Percentiles rank a stretch among this genome's conserved stretches.
These are phyloP conservation scores for Bovichtus diacanthus DNA, from an alignment of 2,797 vertebrate genomes.

Conservation along the genomic window DNA sequence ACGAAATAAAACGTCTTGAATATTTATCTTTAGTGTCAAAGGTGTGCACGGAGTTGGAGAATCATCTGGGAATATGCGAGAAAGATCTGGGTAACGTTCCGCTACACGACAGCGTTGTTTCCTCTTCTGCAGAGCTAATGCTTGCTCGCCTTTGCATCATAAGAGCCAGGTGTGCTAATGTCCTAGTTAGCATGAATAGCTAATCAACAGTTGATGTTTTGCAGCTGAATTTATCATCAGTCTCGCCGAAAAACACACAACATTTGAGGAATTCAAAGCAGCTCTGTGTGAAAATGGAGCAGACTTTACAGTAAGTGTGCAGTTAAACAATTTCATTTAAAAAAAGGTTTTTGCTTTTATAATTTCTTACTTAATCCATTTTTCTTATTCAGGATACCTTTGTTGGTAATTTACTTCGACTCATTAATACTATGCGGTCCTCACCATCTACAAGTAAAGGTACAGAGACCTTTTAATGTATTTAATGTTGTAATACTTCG, in stretches of 20 bases:
- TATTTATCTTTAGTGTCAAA: constrained; percentile 93
- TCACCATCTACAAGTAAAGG: constrained; percentile 86
- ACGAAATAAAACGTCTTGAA: constrained; percentile 90
- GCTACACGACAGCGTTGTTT: background rate
- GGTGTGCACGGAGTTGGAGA: constrained; percentile 94
- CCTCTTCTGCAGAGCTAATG: constrained; percentile 39
- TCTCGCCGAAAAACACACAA: constrained; percentile 89
- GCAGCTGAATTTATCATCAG: constrained; percentile 93
- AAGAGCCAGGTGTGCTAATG: background rate
- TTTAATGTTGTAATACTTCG: background rate
- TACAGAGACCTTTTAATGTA: constrained; percentile 26
- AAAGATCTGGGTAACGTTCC: constrained; percentile 90
- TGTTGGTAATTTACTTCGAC: constrained; percentile 88
- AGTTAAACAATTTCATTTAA: no score
- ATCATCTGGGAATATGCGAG: constrained; percentile 93
- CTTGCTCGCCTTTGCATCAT: fast-evolving
- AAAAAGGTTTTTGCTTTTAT: no score
- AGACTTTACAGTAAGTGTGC: constrained; percentile 89
- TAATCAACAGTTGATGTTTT: constrained; percentile 3
- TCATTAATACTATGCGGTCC: constrained; percentile 93
- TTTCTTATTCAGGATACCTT: constrained; percentile 88
- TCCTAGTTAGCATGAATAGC: background rate
- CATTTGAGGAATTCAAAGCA: constrained; percentile 89
- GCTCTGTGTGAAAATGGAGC: constrained; percentile 90
- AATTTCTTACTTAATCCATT: background rate